Evolutionary conservation across 1,140 invertebrate species (phyloP).

Genomic region (Xylocopa sonorina): DNA sequence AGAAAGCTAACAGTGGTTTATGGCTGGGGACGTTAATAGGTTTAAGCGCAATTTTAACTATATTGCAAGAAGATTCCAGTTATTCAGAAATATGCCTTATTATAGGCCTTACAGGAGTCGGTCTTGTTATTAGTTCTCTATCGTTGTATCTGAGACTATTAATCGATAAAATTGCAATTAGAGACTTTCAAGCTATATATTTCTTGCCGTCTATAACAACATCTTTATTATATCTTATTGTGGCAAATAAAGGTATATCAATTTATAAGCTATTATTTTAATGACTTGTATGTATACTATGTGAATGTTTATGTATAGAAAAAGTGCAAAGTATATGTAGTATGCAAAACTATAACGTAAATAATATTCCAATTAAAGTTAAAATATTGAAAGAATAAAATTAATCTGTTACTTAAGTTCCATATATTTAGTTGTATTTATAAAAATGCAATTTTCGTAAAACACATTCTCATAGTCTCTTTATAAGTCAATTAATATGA

Average conservation of each 20-base stretch:
- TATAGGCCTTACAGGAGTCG: conserved; percentile 74
- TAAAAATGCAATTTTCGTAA: too few species aligned
- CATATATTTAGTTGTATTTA: too few species aligned
- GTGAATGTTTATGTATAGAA: too few species aligned
- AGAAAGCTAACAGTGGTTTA: conserved; percentile 81
- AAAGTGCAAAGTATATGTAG: too few species aligned
- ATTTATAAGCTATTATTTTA: conserved; percentile 38
- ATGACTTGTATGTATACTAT: too few species aligned
- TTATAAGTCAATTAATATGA: conserved; percentile 1
- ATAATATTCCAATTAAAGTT: too few species aligned
- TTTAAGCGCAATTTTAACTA: conserved; percentile 76
- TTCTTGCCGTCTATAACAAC: conserved; percentile 76
- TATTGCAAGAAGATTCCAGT: conserved; percentile 75
- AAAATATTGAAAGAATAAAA: too few species aligned
- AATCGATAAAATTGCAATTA: conserved; percentile 72
- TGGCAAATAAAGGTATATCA: conserved; percentile 79
- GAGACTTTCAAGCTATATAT: conserved; percentile 80
- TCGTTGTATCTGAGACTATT: conserved; percentile 76
- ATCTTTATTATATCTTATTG: conserved; percentile 75
- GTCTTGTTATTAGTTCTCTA: conserved; percentile 74
- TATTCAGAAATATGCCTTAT: conserved; percentile 78
- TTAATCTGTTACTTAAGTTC: too few species aligned
- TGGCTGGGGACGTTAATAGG: conserved; percentile 83
- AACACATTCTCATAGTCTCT: too few species aligned
- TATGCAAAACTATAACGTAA: too few species aligned